A percentile compares a stretch with the other conserved stretches of the same genome.
These are phyloP conservation scores for Drosophila bunnanda DNA, from an alignment of 2,888 invertebrate species.

Conservation along the genomic window DNA sequence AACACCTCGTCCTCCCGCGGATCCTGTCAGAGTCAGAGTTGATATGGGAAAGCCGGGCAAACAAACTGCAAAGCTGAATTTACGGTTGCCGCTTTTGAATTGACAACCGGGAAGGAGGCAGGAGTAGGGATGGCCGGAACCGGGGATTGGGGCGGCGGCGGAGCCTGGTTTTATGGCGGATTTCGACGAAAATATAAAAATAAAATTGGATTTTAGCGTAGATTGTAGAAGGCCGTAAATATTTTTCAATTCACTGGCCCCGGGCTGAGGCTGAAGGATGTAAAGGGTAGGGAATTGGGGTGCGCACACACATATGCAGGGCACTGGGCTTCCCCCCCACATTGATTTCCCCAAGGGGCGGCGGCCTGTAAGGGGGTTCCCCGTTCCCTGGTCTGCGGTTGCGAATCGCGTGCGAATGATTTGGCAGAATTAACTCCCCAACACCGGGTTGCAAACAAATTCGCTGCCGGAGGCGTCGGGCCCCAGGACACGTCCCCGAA, in stretches of 20 bases:
- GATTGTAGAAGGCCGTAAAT: slow-evolving; percentile 76
- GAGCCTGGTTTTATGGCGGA: slow-evolving; percentile 68
- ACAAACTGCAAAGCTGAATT: slow-evolving; percentile 73
- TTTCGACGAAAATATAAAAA: slow-evolving; percentile 75
- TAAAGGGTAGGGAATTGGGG: slow-evolving; percentile 22
- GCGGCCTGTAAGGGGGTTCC: slow-evolving; percentile 41
- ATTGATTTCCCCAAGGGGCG: slow-evolving; percentile 15
- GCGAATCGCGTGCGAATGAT: slow-evolving; percentile 78
- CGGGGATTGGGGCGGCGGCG: slow-evolving; percentile 8
- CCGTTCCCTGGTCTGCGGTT: slow-evolving; percentile 52
- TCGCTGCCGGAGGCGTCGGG: slow-evolving; percentile 18
- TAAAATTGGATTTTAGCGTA: slow-evolving; percentile 79
- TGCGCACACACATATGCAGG: slow-evolving; percentile 1
- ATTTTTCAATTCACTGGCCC: slow-evolving; percentile 76
- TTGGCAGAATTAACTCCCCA: slow-evolving; percentile 69
- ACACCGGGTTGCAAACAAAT: slow-evolving; percentile 38
- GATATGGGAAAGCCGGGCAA: slow-evolving; percentile 39
- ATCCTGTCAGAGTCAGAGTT: slow-evolving; percentile 55
- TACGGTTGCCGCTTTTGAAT: slow-evolving; percentile 67
- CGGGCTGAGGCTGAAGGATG: slow-evolving; percentile 29
- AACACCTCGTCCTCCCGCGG: slow-evolving; percentile 23
- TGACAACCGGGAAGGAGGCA: slow-evolving; percentile 23
- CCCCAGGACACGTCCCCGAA: slow-evolving; percentile 5
- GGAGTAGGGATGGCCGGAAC: neutral
- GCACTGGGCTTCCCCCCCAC: no score